Percentiles rank a stretch among this genome's conserved stretches.
These are phyloP conservation scores for Emmelina monodactyla DNA, from an alignment of 2,888 invertebrate species.

Conservation along the genomic window DNA sequence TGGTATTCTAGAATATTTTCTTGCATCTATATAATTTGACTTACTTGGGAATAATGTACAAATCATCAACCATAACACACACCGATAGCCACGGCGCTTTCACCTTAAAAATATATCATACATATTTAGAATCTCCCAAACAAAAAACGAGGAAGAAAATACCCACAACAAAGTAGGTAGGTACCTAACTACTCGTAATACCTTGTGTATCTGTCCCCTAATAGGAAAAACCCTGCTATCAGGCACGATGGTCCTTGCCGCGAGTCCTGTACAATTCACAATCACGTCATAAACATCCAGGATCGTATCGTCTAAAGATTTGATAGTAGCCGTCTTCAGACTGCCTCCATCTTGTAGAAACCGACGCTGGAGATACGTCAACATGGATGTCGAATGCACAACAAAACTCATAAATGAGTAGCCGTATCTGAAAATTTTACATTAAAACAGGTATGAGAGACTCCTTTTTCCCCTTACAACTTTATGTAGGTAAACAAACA, in stretches of 20 bases:
- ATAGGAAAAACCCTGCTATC: conserved; percentile 71
- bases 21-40: conserved; percentile 22
- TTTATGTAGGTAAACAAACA: too few species aligned
- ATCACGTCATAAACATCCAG: conserved; percentile 70
- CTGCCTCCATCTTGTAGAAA: conserved; percentile 70
- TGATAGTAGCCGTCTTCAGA: conserved; percentile 32
- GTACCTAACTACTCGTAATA: too few species aligned
- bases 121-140: neutral
- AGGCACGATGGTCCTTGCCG: conserved; percentile 66
- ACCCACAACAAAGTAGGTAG: too few species aligned
- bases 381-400: conserved; percentile 69
- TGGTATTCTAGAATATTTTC: too few species aligned
- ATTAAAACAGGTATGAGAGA: neutral
- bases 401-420: conserved; percentile 72
- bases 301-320: conserved; percentile 40
- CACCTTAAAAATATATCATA: conserved; percentile 44
- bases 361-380: conserved; percentile 71
- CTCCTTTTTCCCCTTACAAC: too few species aligned
- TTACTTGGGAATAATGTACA: conserved; percentile 84
- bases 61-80: conserved; percentile 67
- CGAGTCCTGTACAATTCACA: conserved; percentile 82
- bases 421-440: conserved; percentile 59
- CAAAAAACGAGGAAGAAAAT: too few species aligned
- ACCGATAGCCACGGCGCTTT: conserved; percentile 72
- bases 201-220: conserved; percentile 72